Conservation (phyloP, 23 tunicate genomes). For the Halocynthia roretzi region DNA sequence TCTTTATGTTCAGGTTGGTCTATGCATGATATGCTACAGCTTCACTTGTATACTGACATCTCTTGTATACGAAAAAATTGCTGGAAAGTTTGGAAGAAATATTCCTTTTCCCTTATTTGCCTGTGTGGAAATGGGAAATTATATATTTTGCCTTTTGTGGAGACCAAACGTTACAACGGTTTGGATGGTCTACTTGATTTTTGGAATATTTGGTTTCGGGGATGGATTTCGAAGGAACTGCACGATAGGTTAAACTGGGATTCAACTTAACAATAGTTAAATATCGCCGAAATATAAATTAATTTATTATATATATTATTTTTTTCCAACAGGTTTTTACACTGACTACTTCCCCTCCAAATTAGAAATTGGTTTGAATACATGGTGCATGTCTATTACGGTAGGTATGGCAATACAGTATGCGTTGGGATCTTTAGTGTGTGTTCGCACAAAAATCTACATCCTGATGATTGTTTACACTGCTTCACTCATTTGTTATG, state of each 20-base stretch:
- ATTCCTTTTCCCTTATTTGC: conserved; percentile 21
- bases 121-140: conserved; percentile 28
- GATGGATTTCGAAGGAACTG: conserved; percentile 32
- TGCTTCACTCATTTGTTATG: too few relatives aligned
- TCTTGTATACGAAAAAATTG: conserved; percentile 14
- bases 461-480: not conserved
- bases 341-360: conserved; percentile 38
- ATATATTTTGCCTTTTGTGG: conserved; percentile 53
- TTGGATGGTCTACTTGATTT: conserved; percentile 62
- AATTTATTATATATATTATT: too few relatives aligned
- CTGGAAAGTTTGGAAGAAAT: conserved; percentile 20
- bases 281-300: too few relatives aligned
- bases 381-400: too few relatives aligned
- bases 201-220: conserved; percentile 23
- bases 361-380: conserved; percentile 6
- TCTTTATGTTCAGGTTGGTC: conserved; percentile 35
- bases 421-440: not conserved
- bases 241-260: too few relatives aligned
- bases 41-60: conserved; percentile 25
- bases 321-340: too few relatives aligned
- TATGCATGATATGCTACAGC: conserved; percentile 21
- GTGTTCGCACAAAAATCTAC: conserved; percentile 12
- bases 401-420: conserved; percentile 17
- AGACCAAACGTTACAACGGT: conserved; percentile 23
- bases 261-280: too few relatives aligned